Conservation (phyloP, 2,888 invertebrate species). For the Cephus nigrinus region DNA sequence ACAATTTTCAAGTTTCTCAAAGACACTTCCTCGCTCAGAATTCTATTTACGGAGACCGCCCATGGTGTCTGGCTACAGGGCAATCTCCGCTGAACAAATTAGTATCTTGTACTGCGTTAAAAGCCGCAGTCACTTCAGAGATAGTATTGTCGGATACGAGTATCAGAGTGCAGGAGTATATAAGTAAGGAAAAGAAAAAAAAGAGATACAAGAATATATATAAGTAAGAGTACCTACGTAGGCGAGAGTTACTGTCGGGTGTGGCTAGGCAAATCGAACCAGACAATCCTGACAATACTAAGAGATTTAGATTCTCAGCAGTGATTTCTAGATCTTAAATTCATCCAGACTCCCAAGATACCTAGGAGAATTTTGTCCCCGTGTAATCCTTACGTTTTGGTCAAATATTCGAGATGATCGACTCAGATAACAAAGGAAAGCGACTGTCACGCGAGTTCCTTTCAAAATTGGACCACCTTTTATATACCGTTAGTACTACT, state of each 20-base stretch:
- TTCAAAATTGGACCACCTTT: constrained; percentile 14
- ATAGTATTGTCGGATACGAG: neutral
- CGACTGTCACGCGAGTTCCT: neutral
- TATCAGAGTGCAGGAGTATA: neutral
- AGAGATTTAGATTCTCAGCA: constrained; percentile 3
- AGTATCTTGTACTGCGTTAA: constrained; percentile 5
- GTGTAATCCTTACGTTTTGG: constrained; percentile 13
- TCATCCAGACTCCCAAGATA: neutral
- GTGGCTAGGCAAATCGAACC: neutral
- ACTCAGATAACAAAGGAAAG: constrained; percentile 14
- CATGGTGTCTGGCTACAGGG: neutral
- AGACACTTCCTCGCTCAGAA: neutral
- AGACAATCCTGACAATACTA: neutral
- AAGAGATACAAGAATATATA: neutral
- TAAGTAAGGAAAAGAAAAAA: neutral
- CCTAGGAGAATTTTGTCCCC: constrained; percentile 6
- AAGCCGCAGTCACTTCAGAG: neutral
- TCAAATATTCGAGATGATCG: constrained; percentile 21
- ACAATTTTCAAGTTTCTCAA: neutral
- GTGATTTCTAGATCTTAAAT: neutral
- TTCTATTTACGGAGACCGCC: constrained; percentile 1
- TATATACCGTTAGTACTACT: neutral
- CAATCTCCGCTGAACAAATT: constrained; percentile 3
- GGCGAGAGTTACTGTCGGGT: neutral
- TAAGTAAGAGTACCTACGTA: neutral